Evolutionary conservation across 53 echinoderm and acorn worm genomes (phyloP), one percentile per base, ranked within the genome.

Genomic region (Arbacia lixula): DNA sequence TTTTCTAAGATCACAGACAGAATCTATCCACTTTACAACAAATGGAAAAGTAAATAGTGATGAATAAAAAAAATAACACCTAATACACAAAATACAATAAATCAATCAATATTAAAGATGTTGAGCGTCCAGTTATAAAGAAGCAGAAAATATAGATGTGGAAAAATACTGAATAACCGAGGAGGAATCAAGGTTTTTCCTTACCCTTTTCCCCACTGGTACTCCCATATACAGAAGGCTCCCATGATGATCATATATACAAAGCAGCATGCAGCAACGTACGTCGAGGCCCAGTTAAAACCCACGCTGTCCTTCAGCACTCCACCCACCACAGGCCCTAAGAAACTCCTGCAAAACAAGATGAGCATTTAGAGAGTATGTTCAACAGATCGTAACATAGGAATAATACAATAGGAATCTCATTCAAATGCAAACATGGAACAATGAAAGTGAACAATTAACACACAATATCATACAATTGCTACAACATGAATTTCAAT

Each of bases 201-300:
- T 63, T 67, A 91, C 91, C 87, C 91, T 74, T 87, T 91, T n/a
- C 91, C 87, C 4, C 91, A 91, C 46, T 87, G 91, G 84, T 87
- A 92, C 63, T 92, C 92, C 92, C 86, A 92, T 22, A 86, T 46
- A 40, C 72, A 82, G 65, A 85, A 86, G 32, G 73, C 36, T 12
- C 57, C 55, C 12, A 83, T 20, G 31, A 85, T 1, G 24, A 71
- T 25, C 26, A 76, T 73, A 1, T 81, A 19, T 1, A 40, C 29
- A 39, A 92, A 82, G 53, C 56, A 51, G 19, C 68, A 32, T 26
- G 76, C 41, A 55, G 92, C 89, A 67, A 92, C 49, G 11, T 81
- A 39, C 9, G 83, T 90, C 10, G 92, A 60, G n/a, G 92, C 82
- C 86, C 82, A 80, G 35, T 82, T 57, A 43, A 92, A 92, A 27